Percentiles rank a stretch among this genome's conserved stretches.
Conservation (phyloP, 2,888 invertebrate species). For the Lasius fuliginosus region DNA sequence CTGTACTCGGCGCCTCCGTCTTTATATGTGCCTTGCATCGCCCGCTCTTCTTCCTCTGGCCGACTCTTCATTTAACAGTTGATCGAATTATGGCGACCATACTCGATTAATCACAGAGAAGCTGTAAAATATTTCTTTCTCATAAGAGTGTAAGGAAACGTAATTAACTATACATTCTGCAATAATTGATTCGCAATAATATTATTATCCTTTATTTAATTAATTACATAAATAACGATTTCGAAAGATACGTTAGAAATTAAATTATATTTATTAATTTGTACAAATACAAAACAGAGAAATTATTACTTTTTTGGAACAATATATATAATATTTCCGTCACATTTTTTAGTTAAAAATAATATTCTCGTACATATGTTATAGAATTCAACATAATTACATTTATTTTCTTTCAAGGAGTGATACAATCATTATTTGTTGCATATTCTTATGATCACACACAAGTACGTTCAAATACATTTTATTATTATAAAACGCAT, state of each 20-base stretch:
- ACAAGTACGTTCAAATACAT: background rate
- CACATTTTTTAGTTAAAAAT: background rate
- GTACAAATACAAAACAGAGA: background rate
- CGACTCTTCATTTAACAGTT: background rate
- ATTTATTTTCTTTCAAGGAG: background rate
- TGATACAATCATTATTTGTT: background rate
- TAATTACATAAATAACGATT: background rate
- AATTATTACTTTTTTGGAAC: background rate
- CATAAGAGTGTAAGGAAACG: background rate
- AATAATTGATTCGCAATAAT: background rate
- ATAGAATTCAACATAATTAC: background rate
- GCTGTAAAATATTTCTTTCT: background rate
- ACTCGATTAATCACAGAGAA: background rate
- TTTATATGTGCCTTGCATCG: conserved; percentile 23
- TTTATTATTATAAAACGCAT: background rate
- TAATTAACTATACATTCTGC: background rate
- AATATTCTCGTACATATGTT: background rate
- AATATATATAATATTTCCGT: background rate
- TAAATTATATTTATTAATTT: background rate
- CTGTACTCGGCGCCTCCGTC: conserved; percentile 5
- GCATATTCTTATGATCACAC: background rate
- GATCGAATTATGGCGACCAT: background rate
- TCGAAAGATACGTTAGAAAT: background rate
- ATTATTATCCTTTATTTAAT: background rate
- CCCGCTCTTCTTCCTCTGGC: conserved; percentile 13